Percentiles rank a stretch among this genome's conserved stretches.
Evolutionary conservation across 2,797 vertebrate genomes (phyloP).

Genomic region (Loris lydekkerianus): DNA sequence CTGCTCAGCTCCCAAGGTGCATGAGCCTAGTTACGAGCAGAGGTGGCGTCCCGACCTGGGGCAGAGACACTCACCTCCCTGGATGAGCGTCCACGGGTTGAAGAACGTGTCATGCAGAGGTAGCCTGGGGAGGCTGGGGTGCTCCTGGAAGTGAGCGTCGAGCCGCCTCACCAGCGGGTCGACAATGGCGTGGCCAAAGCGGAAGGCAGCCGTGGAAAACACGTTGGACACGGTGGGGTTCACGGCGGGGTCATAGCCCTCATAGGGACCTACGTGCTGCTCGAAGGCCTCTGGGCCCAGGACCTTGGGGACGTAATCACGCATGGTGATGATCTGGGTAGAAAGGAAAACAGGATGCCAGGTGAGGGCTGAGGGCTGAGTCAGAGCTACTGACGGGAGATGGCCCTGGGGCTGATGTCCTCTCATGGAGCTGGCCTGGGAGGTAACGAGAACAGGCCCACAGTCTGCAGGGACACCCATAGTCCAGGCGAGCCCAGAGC

Average conservation of each 20-base stretch:
- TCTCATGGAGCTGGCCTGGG: neutral
- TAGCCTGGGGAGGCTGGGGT: constrained; percentile 89
- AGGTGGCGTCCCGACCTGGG: neutral
- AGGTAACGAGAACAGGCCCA: neutral
- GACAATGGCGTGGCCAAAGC: constrained; percentile 95
- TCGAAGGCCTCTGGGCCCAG: constrained; percentile 92
- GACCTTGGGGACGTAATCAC: constrained; percentile 96
- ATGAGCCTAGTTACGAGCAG: too few relatives aligned
- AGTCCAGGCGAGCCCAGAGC: neutral
- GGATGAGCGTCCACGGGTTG: constrained; percentile 95
- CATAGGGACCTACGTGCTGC: constrained; percentile 91
- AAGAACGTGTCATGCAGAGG: constrained; percentile 93
- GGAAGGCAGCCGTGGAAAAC: constrained; percentile 97
- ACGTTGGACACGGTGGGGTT: constrained; percentile 95
- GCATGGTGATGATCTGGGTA: constrained; percentile 94
- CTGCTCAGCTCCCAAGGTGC: too few relatives aligned
- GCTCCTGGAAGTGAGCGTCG: constrained; percentile 92
- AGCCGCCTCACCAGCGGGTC: constrained; percentile 90
- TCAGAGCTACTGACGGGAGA: neutral
- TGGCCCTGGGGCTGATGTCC: neutral
- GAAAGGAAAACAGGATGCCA: neutral
- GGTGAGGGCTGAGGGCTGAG: neutral
- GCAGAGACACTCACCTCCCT: constrained; percentile 91
- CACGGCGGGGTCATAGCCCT: constrained; percentile 91
- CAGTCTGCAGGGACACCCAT: neutral